Percentiles rank a stretch among this genome's conserved stretches.
Evolutionary conservation across 2,797 vertebrate species (phyloP).

Genomic region (Acanthiza pusilla): DNA sequence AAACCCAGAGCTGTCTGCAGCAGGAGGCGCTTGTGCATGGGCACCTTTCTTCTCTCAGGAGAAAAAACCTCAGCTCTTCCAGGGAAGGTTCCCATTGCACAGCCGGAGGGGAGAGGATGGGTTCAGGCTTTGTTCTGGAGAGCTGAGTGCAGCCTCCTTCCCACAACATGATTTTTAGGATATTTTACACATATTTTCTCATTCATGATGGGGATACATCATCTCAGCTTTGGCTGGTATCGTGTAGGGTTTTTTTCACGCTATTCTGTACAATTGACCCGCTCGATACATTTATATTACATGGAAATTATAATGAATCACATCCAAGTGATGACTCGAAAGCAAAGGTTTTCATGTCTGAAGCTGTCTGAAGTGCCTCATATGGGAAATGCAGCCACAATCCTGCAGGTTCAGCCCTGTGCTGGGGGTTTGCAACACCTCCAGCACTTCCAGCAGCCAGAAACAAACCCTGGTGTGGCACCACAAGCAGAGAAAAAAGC

Average conservation of each 20-base stretch:
- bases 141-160: neutral
- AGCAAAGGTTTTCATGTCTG: neutral
- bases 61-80: neutral
- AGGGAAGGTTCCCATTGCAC: neutral
- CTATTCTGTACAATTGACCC: neutral
- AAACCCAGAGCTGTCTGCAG: neutral
- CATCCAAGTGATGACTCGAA: neutral
- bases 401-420: rapidly evolving
- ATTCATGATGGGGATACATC: rapidly evolving
- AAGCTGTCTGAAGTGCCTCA: neutral
- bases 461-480: neutral
- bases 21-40: no score
- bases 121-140: neutral
- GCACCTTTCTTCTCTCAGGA: neutral
- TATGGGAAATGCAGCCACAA: rapidly evolving
- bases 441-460: neutral
- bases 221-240: neutral
- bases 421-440: neutral
- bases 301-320: neutral
- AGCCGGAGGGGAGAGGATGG: neutral
- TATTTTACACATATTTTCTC: neutral
- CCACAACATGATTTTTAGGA: rapidly evolving
- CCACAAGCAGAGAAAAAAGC: neutral
- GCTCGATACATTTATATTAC: neutral
- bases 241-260: rapidly evolving